These are phyloP conservation scores for Drosophila phalerata DNA, from an alignment of 2,888 invertebrate species.

Conservation along the genomic window DNA sequence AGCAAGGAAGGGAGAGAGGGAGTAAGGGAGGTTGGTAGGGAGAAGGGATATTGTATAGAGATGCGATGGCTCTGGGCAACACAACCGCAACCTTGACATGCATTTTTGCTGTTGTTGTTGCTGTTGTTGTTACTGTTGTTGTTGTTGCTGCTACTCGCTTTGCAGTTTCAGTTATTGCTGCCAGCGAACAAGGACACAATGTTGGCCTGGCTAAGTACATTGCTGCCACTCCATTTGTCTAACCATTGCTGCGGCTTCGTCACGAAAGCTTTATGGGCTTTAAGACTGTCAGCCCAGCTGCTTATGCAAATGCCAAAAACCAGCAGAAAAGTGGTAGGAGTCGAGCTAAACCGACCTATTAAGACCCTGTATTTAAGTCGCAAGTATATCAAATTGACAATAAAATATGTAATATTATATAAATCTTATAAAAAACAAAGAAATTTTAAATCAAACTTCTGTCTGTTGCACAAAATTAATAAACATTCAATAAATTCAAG, in stretches of 20 bases:
- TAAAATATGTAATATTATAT: too few species aligned
- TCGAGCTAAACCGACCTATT: neutral
- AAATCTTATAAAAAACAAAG: too few species aligned
- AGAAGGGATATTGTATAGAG: slow-evolving; percentile 2
- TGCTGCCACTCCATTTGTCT: slow-evolving; percentile 52
- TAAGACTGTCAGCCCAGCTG: slow-evolving; percentile 13
- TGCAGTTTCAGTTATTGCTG: slow-evolving; percentile 30
- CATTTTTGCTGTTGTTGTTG: slow-evolving; percentile 62
- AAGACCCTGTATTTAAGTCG: neutral
- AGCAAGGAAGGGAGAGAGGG: neutral
- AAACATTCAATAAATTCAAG: too few species aligned
- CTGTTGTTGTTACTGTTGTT: slow-evolving; percentile 10
- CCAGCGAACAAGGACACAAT: slow-evolving; percentile 57
- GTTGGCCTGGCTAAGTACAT: slow-evolving; percentile 15
- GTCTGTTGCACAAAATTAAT: too few species aligned
- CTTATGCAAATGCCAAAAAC: slow-evolving; percentile 43
- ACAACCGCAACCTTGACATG: slow-evolving; percentile 76
- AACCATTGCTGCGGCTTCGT: slow-evolving; percentile 65
- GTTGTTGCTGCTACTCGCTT: neutral
- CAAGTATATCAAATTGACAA: neutral
- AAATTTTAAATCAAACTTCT: too few species aligned
- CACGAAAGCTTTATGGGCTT: slow-evolving; percentile 42
- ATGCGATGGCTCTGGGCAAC: slow-evolving; percentile 43
- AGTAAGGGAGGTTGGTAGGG: neutral
- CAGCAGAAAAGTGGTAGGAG: neutral